phyloP scores from a whole-genome alignment of 2,888 invertebrate species.

The Tetramorium bicarinatum region DNA sequence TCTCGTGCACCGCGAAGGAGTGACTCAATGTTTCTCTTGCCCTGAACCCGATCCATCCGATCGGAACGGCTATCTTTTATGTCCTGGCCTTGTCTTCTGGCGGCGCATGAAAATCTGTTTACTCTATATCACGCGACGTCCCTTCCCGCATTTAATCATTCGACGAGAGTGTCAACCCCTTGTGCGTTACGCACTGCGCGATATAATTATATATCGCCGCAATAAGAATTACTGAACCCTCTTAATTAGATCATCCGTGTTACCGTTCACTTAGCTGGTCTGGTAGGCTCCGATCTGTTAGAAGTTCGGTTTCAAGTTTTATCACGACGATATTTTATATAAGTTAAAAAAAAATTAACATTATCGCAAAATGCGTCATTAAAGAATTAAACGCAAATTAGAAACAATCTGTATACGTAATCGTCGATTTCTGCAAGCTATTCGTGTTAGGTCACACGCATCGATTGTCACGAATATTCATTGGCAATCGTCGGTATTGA shows the following conservation, averaged over 20 bases:
- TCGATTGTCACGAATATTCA: constrained; percentile 12
- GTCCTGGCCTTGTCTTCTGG: constrained; percentile 43
- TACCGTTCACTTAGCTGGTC: not conserved
- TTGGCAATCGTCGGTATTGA: not conserved
- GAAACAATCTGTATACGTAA: not conserved
- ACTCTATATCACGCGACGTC: constrained; percentile 66
- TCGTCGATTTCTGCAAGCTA: not conserved
- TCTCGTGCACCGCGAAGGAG: constrained; percentile 65
- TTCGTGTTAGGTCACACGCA: not conserved
- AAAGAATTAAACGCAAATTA: not conserved
- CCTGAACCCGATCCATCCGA: constrained; percentile 53
- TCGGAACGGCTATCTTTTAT: constrained; percentile 67
- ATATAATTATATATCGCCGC: not conserved
- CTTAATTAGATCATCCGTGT: constrained; percentile 3
- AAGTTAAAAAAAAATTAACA: not conserved
- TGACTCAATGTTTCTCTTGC: constrained; percentile 58
- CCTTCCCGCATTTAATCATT: constrained; percentile 72
- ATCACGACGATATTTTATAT: not conserved
- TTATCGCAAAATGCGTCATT: not conserved
- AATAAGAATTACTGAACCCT: not conserved
- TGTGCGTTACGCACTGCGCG: constrained; percentile 50
- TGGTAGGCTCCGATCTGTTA: not conserved
- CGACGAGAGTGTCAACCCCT: constrained; percentile 62
- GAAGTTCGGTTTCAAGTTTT: not conserved
- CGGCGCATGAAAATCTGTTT: constrained; percentile 74